Evolutionary conservation across 37 sponge, comb jelly and placozoan genomes (phyloP).

Genomic region (Theonella swinhoei): DNA sequence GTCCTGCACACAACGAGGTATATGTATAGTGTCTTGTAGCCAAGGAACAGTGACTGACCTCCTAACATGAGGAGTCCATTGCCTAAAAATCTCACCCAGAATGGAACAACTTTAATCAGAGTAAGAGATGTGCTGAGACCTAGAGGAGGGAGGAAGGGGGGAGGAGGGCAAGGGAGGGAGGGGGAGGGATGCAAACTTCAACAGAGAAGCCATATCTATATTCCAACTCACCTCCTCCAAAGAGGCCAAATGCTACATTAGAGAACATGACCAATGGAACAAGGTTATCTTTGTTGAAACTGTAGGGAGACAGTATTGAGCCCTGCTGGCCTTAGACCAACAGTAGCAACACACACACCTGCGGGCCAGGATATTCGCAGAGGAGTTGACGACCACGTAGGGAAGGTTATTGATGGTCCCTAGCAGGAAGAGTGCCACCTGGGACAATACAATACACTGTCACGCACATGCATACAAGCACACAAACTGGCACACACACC

Average conservation of each 20-base stretch:
- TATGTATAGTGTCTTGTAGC: too few species aligned
- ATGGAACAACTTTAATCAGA: slow-evolving; percentile 3
- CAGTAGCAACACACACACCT: neutral
- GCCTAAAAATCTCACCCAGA: slow-evolving; percentile 27
- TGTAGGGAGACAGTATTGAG: neutral
- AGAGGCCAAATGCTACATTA: slow-evolving; percentile 52
- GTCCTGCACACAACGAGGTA: neutral
- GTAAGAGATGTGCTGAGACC: neutral
- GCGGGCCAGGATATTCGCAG: slow-evolving; percentile 34
- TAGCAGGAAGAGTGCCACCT: slow-evolving; percentile 51
- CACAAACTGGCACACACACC: neutral
- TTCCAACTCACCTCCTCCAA: slow-evolving; percentile 16
- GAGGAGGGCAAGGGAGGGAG: too few species aligned
- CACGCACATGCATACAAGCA: neutral
- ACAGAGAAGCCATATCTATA: neutral
- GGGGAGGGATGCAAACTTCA: neutral
- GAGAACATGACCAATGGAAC: slow-evolving; percentile 47
- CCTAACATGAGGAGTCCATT: slow-evolving; percentile 56
- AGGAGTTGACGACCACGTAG: slow-evolving; percentile 59
- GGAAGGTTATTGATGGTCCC: slow-evolving; percentile 65
- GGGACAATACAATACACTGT: neutral
- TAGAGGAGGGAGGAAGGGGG: neutral
- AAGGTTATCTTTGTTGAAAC: slow-evolving; percentile 21
- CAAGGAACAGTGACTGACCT: neutral
- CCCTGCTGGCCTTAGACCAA: neutral